Evolutionary conservation across 92 coral and sea anemone species (phyloP).

Genomic region (Paramuricea clavata): DNA sequence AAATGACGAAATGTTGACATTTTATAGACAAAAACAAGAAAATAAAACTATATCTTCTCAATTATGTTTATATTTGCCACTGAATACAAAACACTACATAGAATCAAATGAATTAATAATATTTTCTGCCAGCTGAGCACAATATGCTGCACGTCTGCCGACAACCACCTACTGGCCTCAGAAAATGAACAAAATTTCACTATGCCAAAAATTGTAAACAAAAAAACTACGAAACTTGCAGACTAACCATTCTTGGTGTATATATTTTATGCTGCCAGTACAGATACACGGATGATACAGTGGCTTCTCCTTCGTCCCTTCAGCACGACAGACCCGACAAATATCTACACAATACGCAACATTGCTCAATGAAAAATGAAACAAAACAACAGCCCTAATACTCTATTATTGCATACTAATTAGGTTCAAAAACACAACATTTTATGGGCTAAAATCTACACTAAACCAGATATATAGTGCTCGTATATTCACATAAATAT

Average conservation of each 20-base stretch:
- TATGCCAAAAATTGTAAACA: background rate
- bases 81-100: too few species aligned
- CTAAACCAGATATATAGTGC: background rate
- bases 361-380: background rate
- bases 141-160: conserved; percentile 1
- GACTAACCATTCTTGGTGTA: conserved; percentile 97
- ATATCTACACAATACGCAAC: conserved; percentile 64
- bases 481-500: background rate
- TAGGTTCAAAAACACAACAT: background rate
- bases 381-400: background rate
- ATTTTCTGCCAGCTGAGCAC: background rate
- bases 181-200: too few species aligned
- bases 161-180: too few species aligned
- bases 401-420: conserved; percentile 17
- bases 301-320: conserved; percentile 92
- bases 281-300: conserved; percentile 96
- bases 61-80: too few species aligned
- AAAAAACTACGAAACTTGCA: background rate
- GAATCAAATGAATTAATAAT: too few species aligned
- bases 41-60: too few species aligned
- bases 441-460: background rate
- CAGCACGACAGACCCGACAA: conserved; percentile 98
- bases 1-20: too few species aligned
- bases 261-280: conserved; percentile 95
- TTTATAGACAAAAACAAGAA: too few species aligned